These are phyloP conservation scores for Drosophila anomelani DNA, from an alignment of 2,888 invertebrate species.

Conservation along the genomic window DNA sequence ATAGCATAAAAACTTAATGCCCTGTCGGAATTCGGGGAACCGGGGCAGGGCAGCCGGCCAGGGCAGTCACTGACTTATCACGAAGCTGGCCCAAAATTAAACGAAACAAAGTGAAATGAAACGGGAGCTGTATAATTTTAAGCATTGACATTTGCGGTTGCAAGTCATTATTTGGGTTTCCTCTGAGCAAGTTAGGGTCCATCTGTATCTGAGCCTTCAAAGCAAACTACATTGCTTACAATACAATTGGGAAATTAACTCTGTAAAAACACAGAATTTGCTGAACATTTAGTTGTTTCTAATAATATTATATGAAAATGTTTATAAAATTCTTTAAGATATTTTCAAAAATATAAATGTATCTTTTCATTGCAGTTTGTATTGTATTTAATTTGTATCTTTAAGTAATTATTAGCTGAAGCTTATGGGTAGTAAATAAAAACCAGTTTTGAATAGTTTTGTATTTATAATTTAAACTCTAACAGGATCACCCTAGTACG, in stretches of 20 bases:
- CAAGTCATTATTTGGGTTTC: conserved; percentile 71
- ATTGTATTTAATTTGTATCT: too few species aligned
- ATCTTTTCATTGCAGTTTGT: background rate
- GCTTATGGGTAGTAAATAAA: background rate
- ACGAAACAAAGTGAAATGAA: conserved; percentile 43
- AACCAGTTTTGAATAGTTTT: background rate
- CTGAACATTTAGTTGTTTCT: background rate
- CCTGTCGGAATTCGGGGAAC: conserved; percentile 66
- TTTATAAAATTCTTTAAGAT: background rate
- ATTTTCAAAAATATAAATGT: background rate
- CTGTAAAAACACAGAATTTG: too few species aligned
- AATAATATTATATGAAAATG: background rate
- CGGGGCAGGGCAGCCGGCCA: conserved; percentile 10
- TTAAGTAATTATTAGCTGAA: background rate
- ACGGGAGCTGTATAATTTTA: conserved; percentile 73
- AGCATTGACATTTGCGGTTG: conserved; percentile 79
- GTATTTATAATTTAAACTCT: background rate
- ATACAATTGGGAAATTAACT: background rate
- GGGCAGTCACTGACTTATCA: conserved; percentile 19
- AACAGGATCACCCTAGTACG: conserved; percentile 14
- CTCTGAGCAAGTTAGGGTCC: conserved; percentile 23
- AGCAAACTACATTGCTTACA: background rate
- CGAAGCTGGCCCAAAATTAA: conserved; percentile 20
- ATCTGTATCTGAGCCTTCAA: background rate
- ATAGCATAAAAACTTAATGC: conserved; percentile 78